These are phyloP conservation scores for Larimichthys crocea DNA, from an alignment of 2,113 vertebrate species.

Conservation along the genomic window DNA sequence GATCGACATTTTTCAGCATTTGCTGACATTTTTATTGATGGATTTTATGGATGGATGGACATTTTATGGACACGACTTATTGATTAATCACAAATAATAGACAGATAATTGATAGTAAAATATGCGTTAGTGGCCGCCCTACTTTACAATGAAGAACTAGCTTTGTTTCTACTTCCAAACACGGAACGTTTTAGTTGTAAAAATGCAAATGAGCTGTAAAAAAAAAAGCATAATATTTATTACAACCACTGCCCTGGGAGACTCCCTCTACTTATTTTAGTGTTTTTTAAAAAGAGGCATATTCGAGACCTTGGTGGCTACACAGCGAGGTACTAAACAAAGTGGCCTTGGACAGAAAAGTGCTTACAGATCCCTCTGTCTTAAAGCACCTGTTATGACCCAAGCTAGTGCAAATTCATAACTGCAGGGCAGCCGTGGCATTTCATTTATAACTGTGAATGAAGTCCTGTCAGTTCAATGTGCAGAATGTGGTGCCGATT, in stretches of 20 bases:
- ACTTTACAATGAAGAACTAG: too few relatives aligned
- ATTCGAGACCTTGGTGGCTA: background rate
- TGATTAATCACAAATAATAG: too few relatives aligned
- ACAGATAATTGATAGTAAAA: too few relatives aligned
- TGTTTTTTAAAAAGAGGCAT: background rate
- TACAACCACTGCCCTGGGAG: background rate
- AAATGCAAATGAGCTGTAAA: background rate
- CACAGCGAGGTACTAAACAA: background rate
- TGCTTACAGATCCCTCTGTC: constrained; percentile 12
- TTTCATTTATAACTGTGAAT: constrained; percentile 51
- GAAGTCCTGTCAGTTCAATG: constrained; percentile 49
- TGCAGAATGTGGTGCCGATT: constrained; percentile 20
- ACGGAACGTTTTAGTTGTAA: too few relatives aligned
- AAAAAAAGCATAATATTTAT: background rate
- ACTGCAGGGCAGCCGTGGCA: constrained; percentile 35
- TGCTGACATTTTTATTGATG: too few relatives aligned
- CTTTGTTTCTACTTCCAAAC: background rate
- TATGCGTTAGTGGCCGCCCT: too few relatives aligned
- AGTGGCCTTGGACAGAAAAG: constrained; percentile 11
- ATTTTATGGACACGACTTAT: too few relatives aligned
- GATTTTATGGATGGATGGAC: too few relatives aligned
- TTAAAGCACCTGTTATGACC: constrained; percentile 40
- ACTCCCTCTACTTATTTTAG: background rate
- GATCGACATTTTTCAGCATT: too few relatives aligned
- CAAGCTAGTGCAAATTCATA: constrained; percentile 14